phyloP scores from a whole-genome alignment of 1,140 invertebrate species.

The Sycobia sp. region DNA sequence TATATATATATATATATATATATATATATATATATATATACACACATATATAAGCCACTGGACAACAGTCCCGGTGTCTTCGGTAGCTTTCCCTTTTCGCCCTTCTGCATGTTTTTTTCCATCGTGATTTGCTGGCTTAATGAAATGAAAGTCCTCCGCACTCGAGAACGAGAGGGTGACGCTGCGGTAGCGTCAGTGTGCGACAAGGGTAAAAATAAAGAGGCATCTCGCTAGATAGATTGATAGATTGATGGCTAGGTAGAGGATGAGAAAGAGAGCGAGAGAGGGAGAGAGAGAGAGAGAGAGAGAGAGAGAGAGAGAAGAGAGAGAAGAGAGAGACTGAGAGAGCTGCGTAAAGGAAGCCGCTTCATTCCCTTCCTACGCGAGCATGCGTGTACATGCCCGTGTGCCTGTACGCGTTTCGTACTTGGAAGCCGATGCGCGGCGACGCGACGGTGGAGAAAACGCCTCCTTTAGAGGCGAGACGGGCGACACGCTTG shows the following conservation, averaged over 20 bases:
- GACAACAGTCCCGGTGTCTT: neutral
- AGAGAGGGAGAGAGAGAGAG: too few relatives aligned
- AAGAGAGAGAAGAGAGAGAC: too few relatives aligned
- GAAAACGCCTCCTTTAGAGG: conserved; percentile 28
- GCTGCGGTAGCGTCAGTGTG: too few relatives aligned
- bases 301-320: neutral
- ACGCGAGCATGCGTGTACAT: neutral
- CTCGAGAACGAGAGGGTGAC: conserved; percentile 13
- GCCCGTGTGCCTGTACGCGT: neutral
- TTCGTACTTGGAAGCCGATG: too few relatives aligned
- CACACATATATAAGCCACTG: too few relatives aligned
- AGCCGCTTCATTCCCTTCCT: neutral
- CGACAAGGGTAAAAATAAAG: too few relatives aligned
- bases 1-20: too few relatives aligned
- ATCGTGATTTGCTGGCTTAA: neutral
- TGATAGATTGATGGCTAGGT: too few relatives aligned
- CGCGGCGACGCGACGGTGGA: too few relatives aligned
- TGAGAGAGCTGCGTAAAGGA: neutral
- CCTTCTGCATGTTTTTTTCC: neutral
- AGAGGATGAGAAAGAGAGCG: too few relatives aligned
- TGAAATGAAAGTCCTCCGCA: conserved; percentile 40
- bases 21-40: too few relatives aligned
- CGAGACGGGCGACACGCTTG: conserved; percentile 3
- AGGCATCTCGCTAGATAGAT: too few relatives aligned
- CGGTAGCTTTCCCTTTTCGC: neutral